Conservation (phyloP, 2,888 invertebrate genomes). For the Brenthis hecate region DNA sequence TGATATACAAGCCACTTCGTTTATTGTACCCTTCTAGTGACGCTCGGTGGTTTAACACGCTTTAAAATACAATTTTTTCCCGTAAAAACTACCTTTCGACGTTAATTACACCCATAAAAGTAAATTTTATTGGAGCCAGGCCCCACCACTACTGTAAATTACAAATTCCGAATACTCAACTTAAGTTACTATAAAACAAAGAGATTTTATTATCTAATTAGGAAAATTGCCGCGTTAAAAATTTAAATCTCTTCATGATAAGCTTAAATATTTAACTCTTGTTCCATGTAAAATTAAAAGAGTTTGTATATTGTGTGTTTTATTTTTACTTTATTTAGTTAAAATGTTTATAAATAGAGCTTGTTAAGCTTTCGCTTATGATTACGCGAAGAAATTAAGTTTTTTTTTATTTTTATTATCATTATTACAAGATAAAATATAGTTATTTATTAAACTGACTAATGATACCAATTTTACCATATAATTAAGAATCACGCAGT, state of each 20-base stretch:
- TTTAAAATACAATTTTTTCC: conserved; percentile 20
- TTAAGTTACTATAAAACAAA: conserved; percentile 16
- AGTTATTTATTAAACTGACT: no score
- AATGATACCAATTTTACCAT: no score
- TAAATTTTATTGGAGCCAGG: conserved; percentile 14
- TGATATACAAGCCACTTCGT: conserved; percentile 60
- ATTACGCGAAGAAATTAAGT: no score
- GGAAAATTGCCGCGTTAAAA: neutral
- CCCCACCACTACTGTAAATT: conserved; percentile 14
- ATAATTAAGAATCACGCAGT: no score
- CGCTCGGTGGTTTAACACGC: conserved; percentile 53
- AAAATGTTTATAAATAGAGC: no score
- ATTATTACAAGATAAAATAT: no score
- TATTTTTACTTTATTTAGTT: no score
- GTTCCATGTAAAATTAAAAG: no score
- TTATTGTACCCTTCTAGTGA: conserved; percentile 59
- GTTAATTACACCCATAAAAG: conserved; percentile 22
- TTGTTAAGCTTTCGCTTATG: no score
- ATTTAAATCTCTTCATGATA: neutral
- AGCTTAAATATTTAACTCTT: neutral
- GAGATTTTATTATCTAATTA: conserved; percentile 15
- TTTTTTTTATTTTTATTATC: no score
- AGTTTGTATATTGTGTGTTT: no score
- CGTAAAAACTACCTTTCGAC: conserved; percentile 14
- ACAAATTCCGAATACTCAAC: conserved; percentile 15